These are phyloP conservation scores for Stenotaenia linearis DNA, from an alignment of 2,888 invertebrate species.

Conservation along the genomic window DNA sequence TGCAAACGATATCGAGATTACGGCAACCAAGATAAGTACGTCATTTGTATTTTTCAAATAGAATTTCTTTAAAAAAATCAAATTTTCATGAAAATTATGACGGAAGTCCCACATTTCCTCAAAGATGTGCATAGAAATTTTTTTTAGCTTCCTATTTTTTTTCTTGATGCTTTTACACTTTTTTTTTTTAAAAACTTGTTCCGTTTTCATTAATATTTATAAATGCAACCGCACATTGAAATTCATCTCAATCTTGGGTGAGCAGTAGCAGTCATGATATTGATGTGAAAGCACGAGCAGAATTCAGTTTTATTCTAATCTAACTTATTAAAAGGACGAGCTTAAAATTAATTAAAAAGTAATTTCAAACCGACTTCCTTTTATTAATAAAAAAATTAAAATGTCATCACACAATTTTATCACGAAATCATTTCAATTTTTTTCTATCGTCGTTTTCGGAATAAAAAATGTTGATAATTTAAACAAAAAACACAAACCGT, in stretches of 20 bases:
- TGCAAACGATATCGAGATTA: slow-evolving; percentile 37
- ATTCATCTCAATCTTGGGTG: slow-evolving; percentile 13
- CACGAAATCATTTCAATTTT: background rate
- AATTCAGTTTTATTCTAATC: background rate
- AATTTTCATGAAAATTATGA: too few relatives aligned
- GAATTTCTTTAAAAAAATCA: too few relatives aligned
- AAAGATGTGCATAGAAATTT: background rate
- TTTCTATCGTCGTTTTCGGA: background rate
- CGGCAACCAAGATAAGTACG: slow-evolving; percentile 33
- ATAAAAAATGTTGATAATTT: background rate
- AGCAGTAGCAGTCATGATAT: background rate
- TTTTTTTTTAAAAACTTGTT: background rate
- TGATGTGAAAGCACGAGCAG: background rate
- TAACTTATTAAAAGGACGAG: background rate
- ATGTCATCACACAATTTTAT: background rate
- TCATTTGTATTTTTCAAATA: background rate
- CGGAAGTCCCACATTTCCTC: background rate
- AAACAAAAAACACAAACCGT: too few relatives aligned
- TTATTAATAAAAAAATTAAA: slow-evolving; percentile 1
- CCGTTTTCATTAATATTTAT: slow-evolving; percentile 20
- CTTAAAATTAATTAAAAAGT: slow-evolving; percentile 9
- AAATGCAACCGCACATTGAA: slow-evolving; percentile 10
- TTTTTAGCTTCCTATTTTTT: background rate
- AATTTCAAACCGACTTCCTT: background rate
- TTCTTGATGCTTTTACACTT: background rate